phyloP scores from a whole-genome alignment of 1,140 invertebrate genomes.

The Pseudomyrmex dendroicus region DNA sequence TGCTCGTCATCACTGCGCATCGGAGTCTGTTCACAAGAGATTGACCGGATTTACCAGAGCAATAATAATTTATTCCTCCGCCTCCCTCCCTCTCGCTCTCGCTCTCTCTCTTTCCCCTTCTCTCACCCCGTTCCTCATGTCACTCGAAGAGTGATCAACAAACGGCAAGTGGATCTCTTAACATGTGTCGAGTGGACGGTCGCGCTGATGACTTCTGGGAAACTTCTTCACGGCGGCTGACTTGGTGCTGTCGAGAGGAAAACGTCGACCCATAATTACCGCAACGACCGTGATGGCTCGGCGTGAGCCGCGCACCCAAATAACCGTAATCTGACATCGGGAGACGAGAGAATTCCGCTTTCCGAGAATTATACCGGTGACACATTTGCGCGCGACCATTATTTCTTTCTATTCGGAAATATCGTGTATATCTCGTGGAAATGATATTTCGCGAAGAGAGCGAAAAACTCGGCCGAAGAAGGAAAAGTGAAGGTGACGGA shows the following conservation, averaged over 20 bases:
- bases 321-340: conserved; percentile 31
- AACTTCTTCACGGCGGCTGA: conserved; percentile 74
- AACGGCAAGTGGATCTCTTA: conserved; percentile 77
- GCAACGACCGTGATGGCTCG: conserved; percentile 76
- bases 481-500: background rate
- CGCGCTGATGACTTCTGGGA: conserved; percentile 78
- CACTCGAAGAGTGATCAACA: background rate
- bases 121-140: background rate
- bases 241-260: conserved; percentile 73
- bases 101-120: background rate
- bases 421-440: background rate
- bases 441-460: background rate
- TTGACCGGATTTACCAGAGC: conserved; percentile 78
- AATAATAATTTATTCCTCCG: conserved; percentile 80
- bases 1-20: conserved; percentile 64
- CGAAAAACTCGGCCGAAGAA: conserved; percentile 39
- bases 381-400: background rate
- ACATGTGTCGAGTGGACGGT: conserved; percentile 70
- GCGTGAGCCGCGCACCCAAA: conserved; percentile 36
- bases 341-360: background rate
- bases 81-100: background rate
- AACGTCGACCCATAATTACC: conserved; percentile 81
- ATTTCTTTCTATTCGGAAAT: background rate
- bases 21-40: conserved; percentile 74
- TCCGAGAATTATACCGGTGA: background rate